Evolutionary conservation across 2,888 invertebrate species (phyloP).

Genomic region (Hirtodrosophila histrioides): DNA sequence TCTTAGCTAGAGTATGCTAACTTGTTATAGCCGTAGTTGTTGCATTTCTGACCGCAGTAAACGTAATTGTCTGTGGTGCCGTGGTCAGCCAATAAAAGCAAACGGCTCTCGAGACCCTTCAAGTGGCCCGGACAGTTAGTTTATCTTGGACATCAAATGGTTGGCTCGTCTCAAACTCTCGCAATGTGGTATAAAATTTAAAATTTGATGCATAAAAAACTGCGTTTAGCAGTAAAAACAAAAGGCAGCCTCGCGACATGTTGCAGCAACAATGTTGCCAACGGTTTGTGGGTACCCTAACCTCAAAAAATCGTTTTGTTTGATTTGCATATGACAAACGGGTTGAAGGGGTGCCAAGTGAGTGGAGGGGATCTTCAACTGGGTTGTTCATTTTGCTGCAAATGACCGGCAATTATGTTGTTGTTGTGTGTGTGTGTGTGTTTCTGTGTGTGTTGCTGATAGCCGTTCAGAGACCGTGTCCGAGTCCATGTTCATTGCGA

Average conservation of each 20-base stretch:
- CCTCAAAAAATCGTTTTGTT: constrained; percentile 48
- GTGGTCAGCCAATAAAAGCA: constrained; percentile 72
- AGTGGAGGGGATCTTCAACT: constrained; percentile 13
- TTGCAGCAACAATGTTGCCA: constrained; percentile 78
- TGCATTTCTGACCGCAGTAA: constrained; percentile 77
- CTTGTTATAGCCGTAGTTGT: constrained; percentile 32
- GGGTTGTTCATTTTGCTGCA: constrained; percentile 73
- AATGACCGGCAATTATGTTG: constrained; percentile 82
- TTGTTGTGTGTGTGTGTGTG: constrained; percentile 35
- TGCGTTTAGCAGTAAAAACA: constrained; percentile 58
- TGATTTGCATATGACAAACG: constrained; percentile 79
- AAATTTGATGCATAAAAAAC: constrained; percentile 57
- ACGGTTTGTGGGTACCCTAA: constrained; percentile 4
- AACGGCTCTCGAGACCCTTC: constrained; percentile 61
- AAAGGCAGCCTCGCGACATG: constrained; percentile 42
- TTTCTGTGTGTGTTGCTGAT: constrained; percentile 53
- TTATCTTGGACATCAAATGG: constrained; percentile 56
- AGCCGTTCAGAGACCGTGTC: constrained; percentile 38
- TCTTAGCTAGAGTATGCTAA: too few species aligned
- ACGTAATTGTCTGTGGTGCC: constrained; percentile 75
- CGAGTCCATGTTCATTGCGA: constrained; percentile 45
- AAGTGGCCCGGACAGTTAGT: constrained; percentile 62
- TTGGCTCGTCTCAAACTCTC: constrained; percentile 6
- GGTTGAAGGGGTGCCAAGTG: neutral
- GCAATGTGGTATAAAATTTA: constrained; percentile 37